A percentile compares a stretch with the other conserved stretches of the same genome.
Evolutionary conservation across 2,888 invertebrate genomes (phyloP).

Genomic region (Chymomyza procnemis): DNA sequence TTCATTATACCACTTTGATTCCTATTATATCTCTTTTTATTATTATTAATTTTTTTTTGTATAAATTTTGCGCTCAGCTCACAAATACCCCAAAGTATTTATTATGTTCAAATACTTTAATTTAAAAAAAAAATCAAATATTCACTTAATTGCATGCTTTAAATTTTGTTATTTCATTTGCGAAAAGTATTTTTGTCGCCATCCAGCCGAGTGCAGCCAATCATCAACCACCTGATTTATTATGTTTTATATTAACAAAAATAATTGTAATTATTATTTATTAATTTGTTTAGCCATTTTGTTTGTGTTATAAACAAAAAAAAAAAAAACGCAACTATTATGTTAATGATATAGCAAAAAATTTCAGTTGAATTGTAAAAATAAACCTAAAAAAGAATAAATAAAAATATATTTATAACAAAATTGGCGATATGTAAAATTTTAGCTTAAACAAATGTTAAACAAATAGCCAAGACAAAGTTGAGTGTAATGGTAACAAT

Average conservation of each 20-base stretch:
- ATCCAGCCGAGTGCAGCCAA: background rate
- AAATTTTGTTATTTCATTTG: constrained; percentile 21
- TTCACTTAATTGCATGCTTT: constrained; percentile 18
- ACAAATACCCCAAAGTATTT: constrained; percentile 59
- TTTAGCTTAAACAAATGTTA: constrained; percentile 5
- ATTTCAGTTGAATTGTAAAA: background rate
- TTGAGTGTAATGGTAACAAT: background rate
- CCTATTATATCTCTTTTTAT: constrained; percentile 1
- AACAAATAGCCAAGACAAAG: constrained; percentile 17
- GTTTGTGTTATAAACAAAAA: constrained; percentile 2
- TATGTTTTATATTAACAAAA: background rate
- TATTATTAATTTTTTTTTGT: constrained; percentile 1
- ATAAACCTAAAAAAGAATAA: constrained; percentile 5
- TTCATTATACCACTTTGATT: constrained; percentile 34
- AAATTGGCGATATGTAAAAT: constrained; percentile 22
- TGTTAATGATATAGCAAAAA: background rate
- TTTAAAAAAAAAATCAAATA: constrained; percentile 9
- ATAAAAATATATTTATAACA: too few relatives aligned
- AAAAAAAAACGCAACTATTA: constrained; percentile 12
- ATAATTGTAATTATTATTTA: constrained; percentile 17
- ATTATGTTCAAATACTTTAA: constrained; percentile 63
- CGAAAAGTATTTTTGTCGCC: constrained; percentile 20
- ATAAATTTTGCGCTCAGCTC: background rate
- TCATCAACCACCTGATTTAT: background rate
- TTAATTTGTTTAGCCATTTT: constrained; percentile 6